These are phyloP conservation scores for Epistrophe grossulariae DNA, from an alignment of 2,888 invertebrate genomes.

Conservation along the genomic window DNA sequence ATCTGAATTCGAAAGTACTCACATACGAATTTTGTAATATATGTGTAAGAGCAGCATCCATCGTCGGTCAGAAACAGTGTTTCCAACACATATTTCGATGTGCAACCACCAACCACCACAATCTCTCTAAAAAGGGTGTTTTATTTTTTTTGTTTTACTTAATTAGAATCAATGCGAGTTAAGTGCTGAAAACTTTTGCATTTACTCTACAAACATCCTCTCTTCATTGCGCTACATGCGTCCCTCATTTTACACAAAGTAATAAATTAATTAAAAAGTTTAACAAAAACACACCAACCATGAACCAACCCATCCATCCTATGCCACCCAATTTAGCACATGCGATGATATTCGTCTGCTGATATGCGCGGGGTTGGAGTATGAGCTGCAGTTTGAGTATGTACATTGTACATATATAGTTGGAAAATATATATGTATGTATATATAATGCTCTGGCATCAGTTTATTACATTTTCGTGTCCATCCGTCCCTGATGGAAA, in stretches of 20 bases:
- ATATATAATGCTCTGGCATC: conserved; percentile 9
- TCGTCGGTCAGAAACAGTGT: background rate
- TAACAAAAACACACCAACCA: conserved; percentile 12
- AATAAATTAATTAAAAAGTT: conserved; percentile 76
- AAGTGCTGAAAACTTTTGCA: conserved; percentile 66
- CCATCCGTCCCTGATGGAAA: conserved; percentile 64
- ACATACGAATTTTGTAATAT: background rate
- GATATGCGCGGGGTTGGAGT: background rate
- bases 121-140: background rate
- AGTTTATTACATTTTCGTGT: conserved; percentile 61
- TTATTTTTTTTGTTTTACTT: conserved; percentile 53
- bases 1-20: background rate
- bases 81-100: conserved; percentile 47
- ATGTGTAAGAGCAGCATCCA: background rate
- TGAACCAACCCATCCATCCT: background rate
- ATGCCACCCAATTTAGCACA: conserved; percentile 9
- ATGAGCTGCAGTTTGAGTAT: conserved; percentile 2
- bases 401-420: conserved; percentile 5
- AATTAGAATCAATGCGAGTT: conserved; percentile 73
- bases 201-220: conserved; percentile 10
- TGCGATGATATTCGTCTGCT: background rate
- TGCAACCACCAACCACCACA: conserved; percentile 3
- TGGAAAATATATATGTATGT: conserved; percentile 37
- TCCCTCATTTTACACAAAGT: conserved; percentile 56
- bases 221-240: background rate